phyloP scores from a whole-genome alignment of 2,888 invertebrate genomes.

The Vandiemenella viatica region DNA sequence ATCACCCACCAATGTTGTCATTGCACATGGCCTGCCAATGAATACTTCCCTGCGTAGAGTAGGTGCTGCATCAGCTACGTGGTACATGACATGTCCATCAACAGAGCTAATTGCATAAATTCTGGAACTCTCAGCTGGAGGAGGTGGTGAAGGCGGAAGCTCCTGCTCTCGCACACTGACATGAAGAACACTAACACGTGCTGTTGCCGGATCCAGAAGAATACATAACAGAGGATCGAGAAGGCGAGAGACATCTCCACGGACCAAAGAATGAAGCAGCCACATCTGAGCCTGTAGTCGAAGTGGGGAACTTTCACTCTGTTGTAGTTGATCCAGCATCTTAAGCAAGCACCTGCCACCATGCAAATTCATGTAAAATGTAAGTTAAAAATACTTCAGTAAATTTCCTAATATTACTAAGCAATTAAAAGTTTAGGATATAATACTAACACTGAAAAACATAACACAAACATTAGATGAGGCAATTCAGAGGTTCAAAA shows the following conservation, averaged over 20 bases:
- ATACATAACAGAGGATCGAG: conserved; percentile 62
- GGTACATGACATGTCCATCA: conserved; percentile 59
- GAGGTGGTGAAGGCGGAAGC: conserved; percentile 11
- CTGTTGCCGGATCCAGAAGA: conserved; percentile 61
- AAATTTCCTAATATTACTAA: too few relatives aligned
- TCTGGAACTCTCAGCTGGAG: conserved; percentile 28
- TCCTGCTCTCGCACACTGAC: conserved; percentile 42
- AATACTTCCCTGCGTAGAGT: conserved; percentile 27
- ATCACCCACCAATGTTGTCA: conserved; percentile 31
- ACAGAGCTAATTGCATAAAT: conserved; percentile 72
- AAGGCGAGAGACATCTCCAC: conserved; percentile 62
- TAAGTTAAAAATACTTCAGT: too few relatives aligned
- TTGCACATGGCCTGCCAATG: conserved; percentile 35
- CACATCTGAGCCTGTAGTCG: conserved; percentile 56
- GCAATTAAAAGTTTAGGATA: too few relatives aligned
- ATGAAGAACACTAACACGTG: conserved; percentile 65
- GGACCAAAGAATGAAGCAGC: conserved; percentile 54
- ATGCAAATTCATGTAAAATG: too few relatives aligned
- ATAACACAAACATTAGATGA: too few relatives aligned
- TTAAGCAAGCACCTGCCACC: conserved; percentile 49
- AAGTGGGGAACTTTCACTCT: conserved; percentile 38
- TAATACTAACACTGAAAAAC: too few relatives aligned
- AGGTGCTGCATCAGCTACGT: conserved; percentile 31
- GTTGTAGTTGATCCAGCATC: conserved; percentile 51
- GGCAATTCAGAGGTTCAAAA: too few relatives aligned